Evolutionary conservation across 2,888 invertebrate genomes (phyloP), one percentile per base, ranked within the genome.

Genomic region (Malthinus flaveolus): DNA sequence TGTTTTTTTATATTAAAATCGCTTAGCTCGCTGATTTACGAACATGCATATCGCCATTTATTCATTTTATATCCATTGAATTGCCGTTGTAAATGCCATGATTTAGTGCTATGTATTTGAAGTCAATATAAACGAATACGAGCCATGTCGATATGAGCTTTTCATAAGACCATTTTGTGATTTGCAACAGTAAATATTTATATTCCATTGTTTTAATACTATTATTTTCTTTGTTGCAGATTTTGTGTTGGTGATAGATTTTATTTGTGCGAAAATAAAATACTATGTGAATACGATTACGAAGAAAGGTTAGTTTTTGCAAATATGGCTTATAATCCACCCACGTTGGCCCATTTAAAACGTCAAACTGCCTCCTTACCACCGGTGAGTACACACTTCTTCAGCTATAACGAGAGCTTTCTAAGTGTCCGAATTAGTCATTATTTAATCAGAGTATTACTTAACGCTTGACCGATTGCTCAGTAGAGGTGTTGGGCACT

Each of bases 201-300:
- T 23, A 23, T 23, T 23, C 23, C 23, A 23, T 23, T 23, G 23
- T 23, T 23, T 23, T 42, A 42, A 42, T n/a, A 42, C 15, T 9
- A 15, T 42, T 37, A n/a, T 54, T 64, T 64, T 50, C 66, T 61
- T 73, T 74, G 70, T 79, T 81, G 8, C 85, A 97, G 97, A 84
- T 97, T 97, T 82, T 97, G 97, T 80, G 96, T 97, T 39, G 97
- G 97, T 32, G 97, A 97, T 79, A 87, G 95, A 65, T 97, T 96
- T 81, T 97, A 97, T 81, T 82, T 97, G 70, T 95, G 95, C 81
- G 97, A 97, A 81, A 97, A 97, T 82, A 95, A 96, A 83, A 97
- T 97, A 68, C 86, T 97, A 51, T 97, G 97, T 81, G 97, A 97
- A 80, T 96, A 96, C 77, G 97, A 97, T 79, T 97, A 97, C 77